Conservation (phyloP, 92 coral and sea anemone species). For the Scolanthus callimorphus region DNA sequence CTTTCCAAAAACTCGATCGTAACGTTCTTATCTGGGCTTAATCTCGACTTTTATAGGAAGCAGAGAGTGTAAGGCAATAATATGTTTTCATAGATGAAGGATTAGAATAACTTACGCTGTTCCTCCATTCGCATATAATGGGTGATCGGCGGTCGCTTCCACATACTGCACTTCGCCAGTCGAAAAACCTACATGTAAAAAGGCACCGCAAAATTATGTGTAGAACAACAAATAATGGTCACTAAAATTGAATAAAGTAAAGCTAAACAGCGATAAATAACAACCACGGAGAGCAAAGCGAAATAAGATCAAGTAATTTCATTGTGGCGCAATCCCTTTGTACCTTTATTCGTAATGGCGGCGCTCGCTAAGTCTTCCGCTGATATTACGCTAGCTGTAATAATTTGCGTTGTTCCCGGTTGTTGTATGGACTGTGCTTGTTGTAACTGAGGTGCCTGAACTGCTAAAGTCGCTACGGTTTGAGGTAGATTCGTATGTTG, state of each 20-base stretch:
- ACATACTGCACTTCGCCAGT: conserved; percentile 93
- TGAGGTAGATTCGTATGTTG: conserved; percentile 52
- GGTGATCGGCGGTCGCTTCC: conserved; percentile 80
- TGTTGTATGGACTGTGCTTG: conserved; percentile 47
- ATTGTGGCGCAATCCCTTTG: too few species aligned
- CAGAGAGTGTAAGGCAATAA: too few species aligned
- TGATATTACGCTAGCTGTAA: conserved; percentile 74
- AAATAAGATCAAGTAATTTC: too few species aligned
- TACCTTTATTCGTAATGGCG: conserved; percentile 74
- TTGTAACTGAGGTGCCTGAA: conserved; percentile 74
- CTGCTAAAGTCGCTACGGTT: conserved; percentile 50
- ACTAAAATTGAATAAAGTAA: too few species aligned
- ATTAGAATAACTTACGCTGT: conserved; percentile 84
- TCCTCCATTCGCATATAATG: conserved; percentile 90
- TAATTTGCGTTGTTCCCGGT: conserved; percentile 59
- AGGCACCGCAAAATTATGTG: background rate
- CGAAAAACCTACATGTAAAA: conserved; percentile 65
- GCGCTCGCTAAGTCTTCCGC: conserved; percentile 70
- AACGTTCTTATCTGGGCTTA: background rate
- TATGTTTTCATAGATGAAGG: too few species aligned
- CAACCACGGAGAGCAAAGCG: too few species aligned
- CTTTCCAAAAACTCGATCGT: background rate
- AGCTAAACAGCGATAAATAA: too few species aligned
- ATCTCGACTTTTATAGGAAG: too few species aligned
- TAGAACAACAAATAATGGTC: background rate